phyloP scores from a whole-genome alignment of 1,140 invertebrate species.

The Xylocopa sonorina region DNA sequence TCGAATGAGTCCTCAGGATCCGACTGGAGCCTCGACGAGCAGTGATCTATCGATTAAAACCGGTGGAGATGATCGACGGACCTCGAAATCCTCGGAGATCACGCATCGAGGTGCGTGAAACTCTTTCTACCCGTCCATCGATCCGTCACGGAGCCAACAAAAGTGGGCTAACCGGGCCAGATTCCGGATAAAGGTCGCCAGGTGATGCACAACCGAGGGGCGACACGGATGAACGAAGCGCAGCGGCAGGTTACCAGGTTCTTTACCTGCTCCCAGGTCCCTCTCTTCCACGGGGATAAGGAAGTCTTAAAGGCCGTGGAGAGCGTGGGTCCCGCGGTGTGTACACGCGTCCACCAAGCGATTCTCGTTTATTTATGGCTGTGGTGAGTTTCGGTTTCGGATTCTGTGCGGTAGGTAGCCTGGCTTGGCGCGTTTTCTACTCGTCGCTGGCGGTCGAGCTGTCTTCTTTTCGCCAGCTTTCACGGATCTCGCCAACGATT shows the following conservation, averaged over 20 bases:
- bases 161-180: conserved; percentile 51
- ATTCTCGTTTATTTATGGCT: too few species aligned
- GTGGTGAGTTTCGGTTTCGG: too few species aligned
- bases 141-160: conserved; percentile 36
- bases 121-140: conserved; percentile 1
- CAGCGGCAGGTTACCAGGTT: conserved; percentile 29
- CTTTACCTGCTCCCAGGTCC: conserved; percentile 33
- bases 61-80: background rate
- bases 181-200: conserved; percentile 47
- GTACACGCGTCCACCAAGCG: too few species aligned
- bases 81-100: conserved; percentile 28
- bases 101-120: background rate
- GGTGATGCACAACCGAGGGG: conserved; percentile 22
- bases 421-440: too few species aligned
- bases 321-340: too few species aligned
- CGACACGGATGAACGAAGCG: conserved; percentile 18
- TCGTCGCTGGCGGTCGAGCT: too few species aligned
- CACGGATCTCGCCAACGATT: too few species aligned
- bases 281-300: background rate
- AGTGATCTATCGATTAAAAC: conserved; percentile 26
- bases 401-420: too few species aligned
- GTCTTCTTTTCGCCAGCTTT: too few species aligned
- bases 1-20: too few species aligned
- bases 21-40: background rate
- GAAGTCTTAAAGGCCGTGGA: background rate